Base-by-base conservation (phyloP, 2,888 invertebrate genomes). In the Conistra vaccinii region DNA sequence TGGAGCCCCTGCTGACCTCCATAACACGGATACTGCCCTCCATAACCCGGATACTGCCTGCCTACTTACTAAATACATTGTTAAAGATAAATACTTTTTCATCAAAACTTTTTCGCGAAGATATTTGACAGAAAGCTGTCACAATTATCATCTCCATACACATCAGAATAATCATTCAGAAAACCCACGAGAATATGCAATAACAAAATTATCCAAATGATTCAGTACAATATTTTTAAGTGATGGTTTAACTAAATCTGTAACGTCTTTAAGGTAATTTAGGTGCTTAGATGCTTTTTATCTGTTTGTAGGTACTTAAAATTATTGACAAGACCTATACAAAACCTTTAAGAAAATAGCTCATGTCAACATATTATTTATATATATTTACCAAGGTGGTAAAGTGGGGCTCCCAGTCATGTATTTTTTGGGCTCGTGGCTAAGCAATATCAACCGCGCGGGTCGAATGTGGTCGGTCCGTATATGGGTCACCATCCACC, bases 101-200 rank as follows among this genome's bases (percentile, higher is more conserved):
- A 71, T 32, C 5, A 9, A 53, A 63, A 76, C 73, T 55, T 53
- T 76, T 65, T 76, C n/a, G 26, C 17, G 7, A 23, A 5, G 1
- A 3, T 29, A 23, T 3, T 32, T 78, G 69, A 60, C 60, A 69
- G 23, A n/a, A 9, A n/a, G 14, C 42, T 20, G 26, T 45, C 60
- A 73, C 51, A n/a, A n/a, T 20, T 26, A 20, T 10, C n/a, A 35
- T 42, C 6, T 61, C 3, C 14, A 0, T 23, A 58, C 0, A 39
- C 65, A 23, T 66, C 39, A 29, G 17, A 39, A 4, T 69, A 17
- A 1, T 5, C 4, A 39, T 60, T 39, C 51, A 1, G 3, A 20
- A 51, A 78, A 32, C 9, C 26, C 29, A 29, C 5, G 23, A 78
- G 35, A 61, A 9, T 5, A 58, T 23, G 29, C 39, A 57, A n/a